These are phyloP conservation scores for Aphodius sticticus DNA, from an alignment of 2,888 invertebrate species.

Conservation along the genomic window DNA sequence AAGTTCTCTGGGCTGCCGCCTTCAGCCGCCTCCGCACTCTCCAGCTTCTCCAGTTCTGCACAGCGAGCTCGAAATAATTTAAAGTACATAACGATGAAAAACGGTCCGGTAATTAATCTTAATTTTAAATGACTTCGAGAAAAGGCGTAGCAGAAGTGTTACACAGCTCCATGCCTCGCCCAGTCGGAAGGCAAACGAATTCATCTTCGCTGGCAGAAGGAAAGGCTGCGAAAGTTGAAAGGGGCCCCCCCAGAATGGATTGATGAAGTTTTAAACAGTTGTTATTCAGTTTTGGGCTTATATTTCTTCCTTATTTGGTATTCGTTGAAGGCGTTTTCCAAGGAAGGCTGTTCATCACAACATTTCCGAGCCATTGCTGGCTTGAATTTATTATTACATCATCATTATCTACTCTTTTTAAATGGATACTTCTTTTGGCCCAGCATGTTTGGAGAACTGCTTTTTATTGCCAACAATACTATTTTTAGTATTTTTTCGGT, in stretches of 20 bases:
- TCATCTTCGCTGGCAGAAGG: conserved; percentile 10
- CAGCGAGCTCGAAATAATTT: conserved; percentile 25
- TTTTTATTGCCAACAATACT: too few species aligned
- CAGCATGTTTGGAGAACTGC: too few species aligned
- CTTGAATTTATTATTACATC: background rate
- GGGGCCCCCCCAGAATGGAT: conserved; percentile 21
- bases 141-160: background rate
- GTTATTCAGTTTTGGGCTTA: background rate
- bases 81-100: conserved; percentile 53
- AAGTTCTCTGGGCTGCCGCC: background rate
- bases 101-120: conserved; percentile 56
- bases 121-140: conserved; percentile 54
- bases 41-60: background rate
- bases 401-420: too few species aligned
- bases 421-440: too few species aligned
- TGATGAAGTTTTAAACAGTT: background rate
- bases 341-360: background rate
- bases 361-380: background rate
- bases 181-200: background rate
- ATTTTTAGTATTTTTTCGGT: too few species aligned
- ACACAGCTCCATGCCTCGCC: background rate
- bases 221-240: conserved; percentile 17
- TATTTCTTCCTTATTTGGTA: background rate
- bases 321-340: background rate
- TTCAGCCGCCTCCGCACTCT: background rate